Conservation (phyloP, 2,888 invertebrate genomes). For the Lepidocyrtinus sp. region DNA sequence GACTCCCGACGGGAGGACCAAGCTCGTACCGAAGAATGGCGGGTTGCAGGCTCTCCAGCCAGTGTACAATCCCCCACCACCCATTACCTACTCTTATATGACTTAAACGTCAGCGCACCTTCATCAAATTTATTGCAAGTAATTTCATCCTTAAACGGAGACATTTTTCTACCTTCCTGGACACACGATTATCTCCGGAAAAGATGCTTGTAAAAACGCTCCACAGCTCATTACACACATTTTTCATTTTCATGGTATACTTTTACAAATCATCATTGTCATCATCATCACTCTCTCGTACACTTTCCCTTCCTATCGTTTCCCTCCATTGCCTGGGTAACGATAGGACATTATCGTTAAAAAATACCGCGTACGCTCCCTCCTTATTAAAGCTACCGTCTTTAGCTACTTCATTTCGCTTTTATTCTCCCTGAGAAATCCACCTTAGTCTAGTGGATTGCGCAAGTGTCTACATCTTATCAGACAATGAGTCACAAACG, state of each 20-base stretch:
- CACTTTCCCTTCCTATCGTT: conserved; percentile 16
- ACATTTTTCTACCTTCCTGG: not conserved
- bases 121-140: conserved; percentile 1
- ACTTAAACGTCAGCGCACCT: conserved; percentile 49
- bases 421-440: not conserved
- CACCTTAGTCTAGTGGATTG: not conserved
- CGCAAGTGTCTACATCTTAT: not conserved
- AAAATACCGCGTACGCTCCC: not conserved
- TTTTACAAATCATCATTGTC: conserved; percentile 5
- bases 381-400: not conserved
- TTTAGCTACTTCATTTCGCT: not conserved
- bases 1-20: conserved; percentile 69
- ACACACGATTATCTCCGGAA: not conserved
- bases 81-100: conserved; percentile 69
- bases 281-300: not conserved
- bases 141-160: conserved; percentile 16
- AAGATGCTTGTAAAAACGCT: not conserved
- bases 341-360: conserved; percentile 12
- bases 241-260: conserved; percentile 7
- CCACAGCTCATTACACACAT: conserved; percentile 16
- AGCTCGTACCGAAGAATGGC: conserved; percentile 69
- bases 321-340: conserved; percentile 12
- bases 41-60: conserved; percentile 69
- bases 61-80: conserved; percentile 69
- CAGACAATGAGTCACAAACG: conserved; percentile 15